phyloP scores from a whole-genome alignment of 1,140 invertebrate genomes.

The Bombus confusus region DNA sequence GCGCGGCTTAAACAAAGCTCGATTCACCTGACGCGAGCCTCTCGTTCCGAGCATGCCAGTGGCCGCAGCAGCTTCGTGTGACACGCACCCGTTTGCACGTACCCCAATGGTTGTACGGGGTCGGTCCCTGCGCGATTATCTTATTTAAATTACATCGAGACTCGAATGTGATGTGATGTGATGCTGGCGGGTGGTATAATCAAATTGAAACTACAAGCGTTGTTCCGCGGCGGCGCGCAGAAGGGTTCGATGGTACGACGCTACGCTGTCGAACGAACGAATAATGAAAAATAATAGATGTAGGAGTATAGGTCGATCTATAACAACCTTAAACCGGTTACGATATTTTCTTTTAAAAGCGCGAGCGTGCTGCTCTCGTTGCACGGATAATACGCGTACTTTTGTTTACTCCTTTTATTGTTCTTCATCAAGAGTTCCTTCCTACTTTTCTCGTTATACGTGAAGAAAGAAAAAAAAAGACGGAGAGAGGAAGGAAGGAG shows the following conservation, averaged over 20 bases:
- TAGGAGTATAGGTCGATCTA: background rate
- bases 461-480: background rate
- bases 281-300: conserved; percentile 33
- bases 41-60: conserved; percentile 12
- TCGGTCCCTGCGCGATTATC: conserved; percentile 7
- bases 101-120: background rate
- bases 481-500: too few species aligned
- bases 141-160: background rate
- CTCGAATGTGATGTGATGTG: background rate
- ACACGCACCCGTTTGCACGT: background rate
- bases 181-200: background rate
- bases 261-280: background rate
- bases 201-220: conserved; percentile 8
- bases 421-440: conserved; percentile 22
- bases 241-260: background rate
- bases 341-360: conserved; percentile 21
- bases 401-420: conserved; percentile 30
- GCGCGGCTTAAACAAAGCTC: conserved; percentile 52
- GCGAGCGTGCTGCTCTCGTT: background rate
- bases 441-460: conserved; percentile 39
- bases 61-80: background rate
- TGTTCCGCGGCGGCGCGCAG: background rate
- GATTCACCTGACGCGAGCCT: conserved; percentile 60
- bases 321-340: conserved; percentile 31
- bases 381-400: conserved; percentile 18